phyloP scores from a whole-genome alignment of 1,140 invertebrate genomes.

The Apocrypta bakeri region DNA sequence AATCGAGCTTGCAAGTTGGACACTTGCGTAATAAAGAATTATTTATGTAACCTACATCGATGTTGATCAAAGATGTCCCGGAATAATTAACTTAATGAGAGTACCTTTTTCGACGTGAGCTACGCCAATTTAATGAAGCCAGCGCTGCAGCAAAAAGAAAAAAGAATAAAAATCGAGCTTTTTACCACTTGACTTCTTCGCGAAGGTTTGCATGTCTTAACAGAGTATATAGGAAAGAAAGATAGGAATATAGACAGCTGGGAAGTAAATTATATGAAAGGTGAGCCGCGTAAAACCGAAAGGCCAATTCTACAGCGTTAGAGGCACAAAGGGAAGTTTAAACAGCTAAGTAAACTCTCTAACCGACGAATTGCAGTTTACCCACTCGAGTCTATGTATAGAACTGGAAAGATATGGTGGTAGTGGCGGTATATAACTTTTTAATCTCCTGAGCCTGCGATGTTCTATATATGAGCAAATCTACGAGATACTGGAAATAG shows the following conservation, averaged over 20 bases:
- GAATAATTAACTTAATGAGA: too few relatives aligned
- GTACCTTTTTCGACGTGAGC: too few relatives aligned
- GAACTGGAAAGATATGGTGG: not conserved
- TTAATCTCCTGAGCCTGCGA: conserved; percentile 17
- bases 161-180: not conserved
- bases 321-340: conserved; percentile 36
- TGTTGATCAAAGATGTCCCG: too few relatives aligned
- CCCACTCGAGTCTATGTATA: not conserved
- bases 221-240: not conserved
- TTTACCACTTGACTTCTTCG: not conserved
- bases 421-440: conserved; percentile 22
- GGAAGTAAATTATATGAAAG: conserved; percentile 41
- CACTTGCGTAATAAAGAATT: too few relatives aligned
- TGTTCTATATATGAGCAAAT: not conserved
- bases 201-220: not conserved
- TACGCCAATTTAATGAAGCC: not conserved
- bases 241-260: not conserved
- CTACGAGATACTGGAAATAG: too few relatives aligned
- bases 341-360: conserved; percentile 37
- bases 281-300: conserved; percentile 26
- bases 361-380: conserved; percentile 22
- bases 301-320: conserved; percentile 1
- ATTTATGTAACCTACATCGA: too few relatives aligned
- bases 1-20: too few relatives aligned
- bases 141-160: too few relatives aligned